phyloP scores from a whole-genome alignment of 1,140 invertebrate genomes.

The Zaprionus davidi region DNA sequence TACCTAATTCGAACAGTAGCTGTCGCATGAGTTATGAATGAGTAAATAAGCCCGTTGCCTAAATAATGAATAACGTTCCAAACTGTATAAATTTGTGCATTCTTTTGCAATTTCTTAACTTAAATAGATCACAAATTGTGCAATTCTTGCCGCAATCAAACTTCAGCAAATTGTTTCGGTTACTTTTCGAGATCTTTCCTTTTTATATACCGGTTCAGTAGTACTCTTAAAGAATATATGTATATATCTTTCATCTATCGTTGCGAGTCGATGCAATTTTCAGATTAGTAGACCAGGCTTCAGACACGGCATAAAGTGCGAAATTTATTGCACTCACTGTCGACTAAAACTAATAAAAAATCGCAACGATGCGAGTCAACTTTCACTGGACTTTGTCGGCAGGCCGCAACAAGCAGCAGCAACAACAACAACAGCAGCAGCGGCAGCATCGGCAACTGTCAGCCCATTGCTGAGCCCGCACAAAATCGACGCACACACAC shows the following conservation, averaged over 20 bases:
- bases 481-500: constrained; percentile 4
- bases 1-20: constrained; percentile 10
- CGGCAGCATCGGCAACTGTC: too few relatives aligned
- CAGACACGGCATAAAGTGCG: constrained; percentile 52
- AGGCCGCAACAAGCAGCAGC: constrained; percentile 15
- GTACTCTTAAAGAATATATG: background rate
- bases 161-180: background rate
- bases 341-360: constrained; percentile 46
- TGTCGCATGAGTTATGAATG: constrained; percentile 29
- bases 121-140: background rate
- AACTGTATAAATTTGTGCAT: background rate
- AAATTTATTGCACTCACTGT: constrained; percentile 56
- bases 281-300: constrained; percentile 9
- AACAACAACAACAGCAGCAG: background rate
- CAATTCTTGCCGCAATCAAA: background rate
- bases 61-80: background rate
- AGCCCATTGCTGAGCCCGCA: background rate
- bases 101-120: background rate
- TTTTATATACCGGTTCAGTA: background rate
- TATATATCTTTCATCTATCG: background rate
- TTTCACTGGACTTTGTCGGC: constrained; percentile 60
- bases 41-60: constrained; percentile 1
- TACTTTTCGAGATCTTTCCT: background rate
- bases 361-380: constrained; percentile 62
- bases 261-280: background rate